phyloP scores from a whole-genome alignment of 2,113 vertebrate species.

The Pygoscelis antarcticus region DNA sequence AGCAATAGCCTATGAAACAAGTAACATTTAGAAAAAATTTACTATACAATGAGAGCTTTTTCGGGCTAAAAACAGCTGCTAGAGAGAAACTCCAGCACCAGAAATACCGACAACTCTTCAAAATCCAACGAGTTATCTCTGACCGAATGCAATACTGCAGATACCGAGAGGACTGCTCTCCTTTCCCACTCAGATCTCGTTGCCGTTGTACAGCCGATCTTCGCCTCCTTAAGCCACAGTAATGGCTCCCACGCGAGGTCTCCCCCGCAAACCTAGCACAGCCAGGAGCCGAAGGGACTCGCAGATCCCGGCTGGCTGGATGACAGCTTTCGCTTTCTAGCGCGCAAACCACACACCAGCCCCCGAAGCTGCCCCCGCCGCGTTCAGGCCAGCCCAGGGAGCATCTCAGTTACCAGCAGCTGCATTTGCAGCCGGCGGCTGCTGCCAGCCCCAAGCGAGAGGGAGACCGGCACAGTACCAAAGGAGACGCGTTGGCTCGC shows the following conservation, averaged over 20 bases:
- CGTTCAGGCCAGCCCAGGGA: not conserved
- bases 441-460: not conserved
- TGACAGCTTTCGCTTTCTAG: not conserved
- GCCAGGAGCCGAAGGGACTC: no score
- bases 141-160: not conserved
- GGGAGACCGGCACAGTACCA: rapidly evolving
- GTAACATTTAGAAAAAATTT: rapidly evolving
- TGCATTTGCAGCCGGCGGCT: not conserved
- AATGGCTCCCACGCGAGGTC: not conserved
- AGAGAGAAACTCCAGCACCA: not conserved
- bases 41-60: not conserved
- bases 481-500: not conserved
- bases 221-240: not conserved
- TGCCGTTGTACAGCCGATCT: not conserved
- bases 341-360: not conserved
- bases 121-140: not conserved
- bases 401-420: not conserved
- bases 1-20: not conserved
- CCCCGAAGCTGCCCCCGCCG: no score
- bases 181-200: not conserved
- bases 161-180: not conserved
- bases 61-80: not conserved
- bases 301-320: no score
- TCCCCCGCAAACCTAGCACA: not conserved
- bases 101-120: not conserved